Conservation (phyloP, 2,797 vertebrate genomes). For the Ctenosaura bakeri region DNA sequence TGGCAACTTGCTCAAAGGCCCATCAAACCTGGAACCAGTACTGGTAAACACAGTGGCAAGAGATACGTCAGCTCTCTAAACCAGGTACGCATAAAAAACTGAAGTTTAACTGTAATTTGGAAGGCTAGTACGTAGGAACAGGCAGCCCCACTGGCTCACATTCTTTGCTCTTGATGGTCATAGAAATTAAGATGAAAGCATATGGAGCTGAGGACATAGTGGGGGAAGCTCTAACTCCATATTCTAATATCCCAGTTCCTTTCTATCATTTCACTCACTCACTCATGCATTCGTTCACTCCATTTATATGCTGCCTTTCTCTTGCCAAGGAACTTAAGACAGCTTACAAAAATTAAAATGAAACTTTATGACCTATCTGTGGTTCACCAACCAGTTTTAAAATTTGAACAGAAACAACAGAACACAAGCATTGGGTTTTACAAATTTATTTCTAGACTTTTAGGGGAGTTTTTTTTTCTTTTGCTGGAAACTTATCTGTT, state of each 20-base stretch:
- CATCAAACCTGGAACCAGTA: background rate
- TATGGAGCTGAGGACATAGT: background rate
- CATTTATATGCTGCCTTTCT: too few species aligned
- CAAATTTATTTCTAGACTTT: constrained; percentile 86
- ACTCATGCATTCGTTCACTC: too few species aligned
- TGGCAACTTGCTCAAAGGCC: background rate
- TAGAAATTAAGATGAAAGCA: background rate
- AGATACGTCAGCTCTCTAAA: background rate
- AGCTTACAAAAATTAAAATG: background rate
- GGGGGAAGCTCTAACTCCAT: background rate
- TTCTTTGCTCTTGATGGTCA: background rate
- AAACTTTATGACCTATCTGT: background rate
- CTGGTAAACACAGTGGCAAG: background rate
- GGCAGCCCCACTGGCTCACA: background rate
- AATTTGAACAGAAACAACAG: constrained; percentile 25
- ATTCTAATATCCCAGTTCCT: background rate
- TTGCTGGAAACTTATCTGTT: constrained; percentile 83
- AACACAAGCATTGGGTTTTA: constrained; percentile 70
- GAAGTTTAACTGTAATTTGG: background rate
- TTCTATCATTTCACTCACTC: too few species aligned
- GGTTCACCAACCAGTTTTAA: background rate
- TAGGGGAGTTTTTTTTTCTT: constrained; percentile 63
- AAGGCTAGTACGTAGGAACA: background rate
- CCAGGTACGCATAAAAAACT: background rate
- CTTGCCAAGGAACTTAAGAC: too few species aligned